Evolutionary conservation across 1,140 invertebrate genomes (phyloP).

Genomic region (Luehdorfia chinensis): DNA sequence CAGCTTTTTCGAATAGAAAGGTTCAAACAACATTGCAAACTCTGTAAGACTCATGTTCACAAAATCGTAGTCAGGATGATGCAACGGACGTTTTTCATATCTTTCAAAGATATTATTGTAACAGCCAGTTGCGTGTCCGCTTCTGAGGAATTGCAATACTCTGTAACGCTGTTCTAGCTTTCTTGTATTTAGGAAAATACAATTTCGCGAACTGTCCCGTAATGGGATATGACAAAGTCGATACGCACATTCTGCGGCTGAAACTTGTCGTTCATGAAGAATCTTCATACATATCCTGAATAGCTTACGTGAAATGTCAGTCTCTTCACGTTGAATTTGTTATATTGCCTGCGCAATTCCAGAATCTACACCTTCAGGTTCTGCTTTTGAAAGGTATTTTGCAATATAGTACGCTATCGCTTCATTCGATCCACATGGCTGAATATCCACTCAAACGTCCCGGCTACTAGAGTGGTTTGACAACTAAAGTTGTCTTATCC

Average conservation of each 20-base stretch:
- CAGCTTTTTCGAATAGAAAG: conserved; percentile 25
- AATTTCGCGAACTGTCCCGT: conserved; percentile 40
- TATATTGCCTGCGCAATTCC: conserved; percentile 32
- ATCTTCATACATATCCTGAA: conserved; percentile 38
- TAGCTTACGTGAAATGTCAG: conserved; percentile 33
- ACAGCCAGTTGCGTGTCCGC: conserved; percentile 33
- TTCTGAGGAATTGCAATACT: too few species aligned
- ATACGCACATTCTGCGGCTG: conserved; percentile 42
- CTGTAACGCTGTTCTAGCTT: conserved; percentile 49
- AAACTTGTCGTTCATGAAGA: too few species aligned
- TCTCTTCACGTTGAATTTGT: conserved; percentile 30
- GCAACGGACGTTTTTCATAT: conserved; percentile 40
- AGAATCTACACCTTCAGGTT: conserved; percentile 37
- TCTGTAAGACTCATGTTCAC: too few species aligned
- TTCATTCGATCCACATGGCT: conserved; percentile 39
- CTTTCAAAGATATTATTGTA: conserved; percentile 49
- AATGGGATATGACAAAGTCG: conserved; percentile 50
- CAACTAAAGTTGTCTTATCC: too few species aligned
- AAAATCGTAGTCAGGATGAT: too few species aligned
- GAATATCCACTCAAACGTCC: too few species aligned
- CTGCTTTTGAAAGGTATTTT: conserved; percentile 60
- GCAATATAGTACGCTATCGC: conserved; percentile 56
- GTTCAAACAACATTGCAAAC: too few species aligned
- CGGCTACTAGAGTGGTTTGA: too few species aligned
- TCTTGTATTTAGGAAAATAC: too few species aligned